These are phyloP conservation scores for Oegoconia quadripuncta DNA, from an alignment of 2,888 invertebrate species.

Conservation along the genomic window DNA sequence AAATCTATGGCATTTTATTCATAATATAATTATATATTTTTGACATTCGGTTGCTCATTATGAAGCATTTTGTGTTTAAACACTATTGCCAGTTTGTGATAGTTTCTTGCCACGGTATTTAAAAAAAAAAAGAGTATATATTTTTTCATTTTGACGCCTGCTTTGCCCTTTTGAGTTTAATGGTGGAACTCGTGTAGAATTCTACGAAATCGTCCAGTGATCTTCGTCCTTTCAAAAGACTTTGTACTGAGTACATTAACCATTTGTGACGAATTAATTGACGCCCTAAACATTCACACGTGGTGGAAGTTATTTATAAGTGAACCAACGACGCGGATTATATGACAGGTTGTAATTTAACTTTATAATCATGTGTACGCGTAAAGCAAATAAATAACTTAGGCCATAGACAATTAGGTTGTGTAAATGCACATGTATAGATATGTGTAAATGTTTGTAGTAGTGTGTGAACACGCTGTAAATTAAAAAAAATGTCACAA, in stretches of 20 bases:
- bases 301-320: conserved; percentile 42
- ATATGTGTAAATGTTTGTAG: conserved; percentile 47
- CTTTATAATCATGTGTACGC: conserved; percentile 43
- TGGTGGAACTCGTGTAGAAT: conserved; percentile 40
- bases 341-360: conserved; percentile 61
- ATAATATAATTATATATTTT: conserved; percentile 10
- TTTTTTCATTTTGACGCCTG: conserved; percentile 47
- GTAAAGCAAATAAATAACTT: too few relatives aligned
- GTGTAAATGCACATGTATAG: conserved; percentile 52
- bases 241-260: conserved; percentile 70
- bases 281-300: conserved; percentile 34
- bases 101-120: conserved; percentile 69
- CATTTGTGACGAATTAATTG: conserved; percentile 45
- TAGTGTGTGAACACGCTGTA: conserved; percentile 51
- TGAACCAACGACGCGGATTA: conserved; percentile 36
- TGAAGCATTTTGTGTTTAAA: conserved; percentile 40
- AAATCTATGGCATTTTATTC: background rate
- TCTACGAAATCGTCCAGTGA: conserved; percentile 70
- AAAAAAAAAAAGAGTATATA: conserved; percentile 29
- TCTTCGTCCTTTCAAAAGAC: conserved; percentile 77
- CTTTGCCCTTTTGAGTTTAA: conserved; percentile 37
- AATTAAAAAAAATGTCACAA: conserved; percentile 45
- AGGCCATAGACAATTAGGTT: conserved; percentile 56
- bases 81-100: conserved; percentile 65
- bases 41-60: conserved; percentile 40